Evolutionary conservation across 2,888 invertebrate genomes (phyloP), one percentile per base, ranked within the genome.

Genomic region (Limnephilus rhombicus): DNA sequence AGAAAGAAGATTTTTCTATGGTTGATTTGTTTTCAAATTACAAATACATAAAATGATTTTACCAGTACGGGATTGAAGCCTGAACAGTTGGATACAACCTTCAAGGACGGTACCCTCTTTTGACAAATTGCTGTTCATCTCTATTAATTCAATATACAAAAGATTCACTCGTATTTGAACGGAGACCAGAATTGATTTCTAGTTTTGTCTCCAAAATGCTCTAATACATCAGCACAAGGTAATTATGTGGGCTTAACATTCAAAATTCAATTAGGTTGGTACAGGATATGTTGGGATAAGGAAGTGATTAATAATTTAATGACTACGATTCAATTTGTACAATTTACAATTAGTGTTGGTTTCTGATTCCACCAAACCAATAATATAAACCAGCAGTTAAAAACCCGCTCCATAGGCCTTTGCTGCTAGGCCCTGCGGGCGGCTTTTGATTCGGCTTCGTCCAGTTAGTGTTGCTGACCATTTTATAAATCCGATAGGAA

Each of bases 161-260:
- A 68, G 68, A 68, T 68, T 68, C 68, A 68, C 68, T 68, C 68
- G 68, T 68, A 68, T 68, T 68, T 68, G 68, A 68, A 68, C 68
- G 68, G 68, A 68, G 68, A 24, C 68, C 68, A 68, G 68, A 68
- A 68, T 68, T 68, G 68, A 68, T 68, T 68, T 68, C 68, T 68
- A 68, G 68, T 68, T 68, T 24, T 2, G 68, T 9, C 68, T 68
- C 68, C 68, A 68, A 68, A 68, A n/a, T 68, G 68, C 68, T 68
- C 68, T 68, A 68, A 68, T 68, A 68, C 68, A 68, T 68, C 68
- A n/a, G 24, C 7, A 68, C 68, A 9, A 9, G 68, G 2, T 68
- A n/a, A 68, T n/a, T 24, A 68, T 68, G 24, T 68, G 68, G 11
- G n/a, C 68, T 5, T n/a, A 68, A 5, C 68, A 68, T 24, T 53